Evolutionary conservation across 1,140 invertebrate species (phyloP).

Genomic region (Heliothis subflexa): DNA sequence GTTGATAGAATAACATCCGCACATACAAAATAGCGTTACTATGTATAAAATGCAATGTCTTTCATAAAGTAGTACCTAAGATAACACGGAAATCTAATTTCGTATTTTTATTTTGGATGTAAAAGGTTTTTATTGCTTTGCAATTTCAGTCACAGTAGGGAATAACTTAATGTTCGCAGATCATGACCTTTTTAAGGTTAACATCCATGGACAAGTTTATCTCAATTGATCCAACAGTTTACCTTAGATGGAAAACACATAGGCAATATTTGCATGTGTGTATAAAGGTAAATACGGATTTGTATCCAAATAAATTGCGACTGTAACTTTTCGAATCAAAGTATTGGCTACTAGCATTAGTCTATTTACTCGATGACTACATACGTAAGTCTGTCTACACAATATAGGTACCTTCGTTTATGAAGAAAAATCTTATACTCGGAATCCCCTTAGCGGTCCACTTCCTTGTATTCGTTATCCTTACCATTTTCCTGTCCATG

Average conservation of each 20-base stretch:
- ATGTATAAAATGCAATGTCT: neutral
- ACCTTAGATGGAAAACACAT: too few relatives aligned
- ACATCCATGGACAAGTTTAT: too few relatives aligned
- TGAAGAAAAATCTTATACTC: neutral
- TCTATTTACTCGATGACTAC: too few relatives aligned
- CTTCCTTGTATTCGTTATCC: slow-evolving; percentile 11
- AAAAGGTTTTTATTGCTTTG: neutral
- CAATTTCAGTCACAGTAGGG: neutral
- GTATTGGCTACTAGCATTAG: too few relatives aligned
- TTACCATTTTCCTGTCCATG: slow-evolving; percentile 9
- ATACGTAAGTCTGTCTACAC: too few relatives aligned
- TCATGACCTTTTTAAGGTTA: too few relatives aligned
- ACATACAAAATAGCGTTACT: slow-evolving; percentile 50
- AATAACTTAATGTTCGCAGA: too few relatives aligned
- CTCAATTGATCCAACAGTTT: too few relatives aligned
- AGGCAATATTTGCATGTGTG: too few relatives aligned
- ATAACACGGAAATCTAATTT: neutral
- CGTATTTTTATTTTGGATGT: neutral
- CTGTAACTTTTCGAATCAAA: too few relatives aligned
- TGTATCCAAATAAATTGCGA: too few relatives aligned
- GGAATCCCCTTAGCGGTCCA: neutral
- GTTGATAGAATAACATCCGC: slow-evolving; percentile 62
- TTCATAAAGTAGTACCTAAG: slow-evolving; percentile 25
- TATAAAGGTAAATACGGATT: too few relatives aligned
- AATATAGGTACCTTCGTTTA: neutral